These are phyloP conservation scores for Miniopterus natalensis DNA, from an alignment of 2,113 vertebrate genomes.

Conservation along the genomic window DNA sequence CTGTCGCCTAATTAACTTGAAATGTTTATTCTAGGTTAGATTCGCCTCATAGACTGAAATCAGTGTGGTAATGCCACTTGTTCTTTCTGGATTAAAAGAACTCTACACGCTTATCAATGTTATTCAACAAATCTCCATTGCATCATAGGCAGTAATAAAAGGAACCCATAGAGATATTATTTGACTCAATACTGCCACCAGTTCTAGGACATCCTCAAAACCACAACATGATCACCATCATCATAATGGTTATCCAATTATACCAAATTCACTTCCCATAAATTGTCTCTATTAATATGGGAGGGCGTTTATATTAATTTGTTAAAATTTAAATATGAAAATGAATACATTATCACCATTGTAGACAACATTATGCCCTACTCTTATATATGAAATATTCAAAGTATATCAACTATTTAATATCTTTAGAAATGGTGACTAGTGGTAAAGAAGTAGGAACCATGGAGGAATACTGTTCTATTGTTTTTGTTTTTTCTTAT, in stretches of 20 bases:
- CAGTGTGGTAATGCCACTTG: background rate
- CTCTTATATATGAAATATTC: slow-evolving; percentile 31
- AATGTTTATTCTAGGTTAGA: slow-evolving; percentile 7
- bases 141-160: slow-evolving; percentile 6
- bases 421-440: slow-evolving; percentile 19
- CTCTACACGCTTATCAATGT: background rate
- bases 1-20: slow-evolving; percentile 1
- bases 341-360: background rate
- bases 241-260: background rate
- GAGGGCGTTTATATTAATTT: background rate
- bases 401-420: slow-evolving; percentile 11
- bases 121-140: background rate
- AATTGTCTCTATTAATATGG: slow-evolving; percentile 5
- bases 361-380: background rate
- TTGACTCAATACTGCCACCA: background rate
- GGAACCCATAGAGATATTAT: background rate
- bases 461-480: background rate
- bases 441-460: background rate
- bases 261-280: background rate
- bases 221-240: slow-evolving; percentile 5
- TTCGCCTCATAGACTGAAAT: background rate
- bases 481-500: slow-evolving; percentile 19
- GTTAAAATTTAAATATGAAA: slow-evolving; percentile 57
- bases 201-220: slow-evolving; percentile 38
- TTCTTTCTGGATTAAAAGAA: slow-evolving; percentile 59